These are phyloP conservation scores for Parochlus steinenii DNA, from an alignment of 2,888 invertebrate genomes.

Conservation along the genomic window DNA sequence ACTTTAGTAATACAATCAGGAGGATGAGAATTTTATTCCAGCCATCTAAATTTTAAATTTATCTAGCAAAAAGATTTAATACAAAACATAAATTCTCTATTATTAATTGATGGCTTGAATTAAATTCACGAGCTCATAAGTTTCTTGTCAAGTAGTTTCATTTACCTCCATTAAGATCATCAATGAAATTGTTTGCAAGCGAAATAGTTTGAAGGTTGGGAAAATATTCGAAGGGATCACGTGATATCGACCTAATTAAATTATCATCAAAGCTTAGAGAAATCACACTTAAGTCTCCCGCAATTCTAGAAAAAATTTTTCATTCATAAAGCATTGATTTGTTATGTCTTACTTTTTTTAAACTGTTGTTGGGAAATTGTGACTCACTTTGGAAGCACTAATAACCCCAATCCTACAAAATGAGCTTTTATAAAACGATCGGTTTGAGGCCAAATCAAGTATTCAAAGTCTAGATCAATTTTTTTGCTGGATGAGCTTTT, in stretches of 20 bases:
- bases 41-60: too few species aligned
- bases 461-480: conserved; percentile 4
- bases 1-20: too few species aligned
- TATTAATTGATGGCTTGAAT: too few species aligned
- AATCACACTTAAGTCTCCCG: conserved; percentile 7
- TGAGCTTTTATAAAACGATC: neutral
- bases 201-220: conserved; percentile 11
- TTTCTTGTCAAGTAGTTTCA: too few species aligned
- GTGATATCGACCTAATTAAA: neutral
- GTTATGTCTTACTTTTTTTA: neutral
- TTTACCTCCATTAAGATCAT: conserved; percentile 12
- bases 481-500: neutral
- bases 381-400: conserved; percentile 7
- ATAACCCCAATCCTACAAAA: conserved; percentile 1
- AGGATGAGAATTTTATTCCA: too few species aligned
- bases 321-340: neutral
- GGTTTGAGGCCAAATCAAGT: conserved; percentile 6
- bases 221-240: conserved; percentile 11
- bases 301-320: conserved; percentile 9
- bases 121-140: too few species aligned
- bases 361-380: neutral
- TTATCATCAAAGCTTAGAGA: conserved; percentile 9
- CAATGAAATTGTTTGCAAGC: conserved; percentile 12
- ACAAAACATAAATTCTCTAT: neutral
- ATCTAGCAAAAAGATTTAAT: too few species aligned